phyloP scores from a whole-genome alignment of 2,797 vertebrate genomes.

The Ateles fusciceps region DNA sequence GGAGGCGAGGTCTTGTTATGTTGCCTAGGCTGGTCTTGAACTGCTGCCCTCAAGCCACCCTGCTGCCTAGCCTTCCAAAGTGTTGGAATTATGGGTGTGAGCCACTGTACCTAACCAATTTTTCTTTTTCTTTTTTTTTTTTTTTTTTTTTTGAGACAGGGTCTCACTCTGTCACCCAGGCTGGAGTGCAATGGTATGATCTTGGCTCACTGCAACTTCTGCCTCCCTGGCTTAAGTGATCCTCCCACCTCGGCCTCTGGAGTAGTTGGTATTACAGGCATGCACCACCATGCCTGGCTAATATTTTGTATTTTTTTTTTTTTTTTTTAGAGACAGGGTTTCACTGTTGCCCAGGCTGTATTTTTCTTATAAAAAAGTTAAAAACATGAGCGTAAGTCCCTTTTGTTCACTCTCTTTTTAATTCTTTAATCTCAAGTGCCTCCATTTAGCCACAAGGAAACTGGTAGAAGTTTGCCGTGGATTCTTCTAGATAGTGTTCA shows the following conservation, averaged over 20 bases:
- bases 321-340: not conserved
- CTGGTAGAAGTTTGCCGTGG: not conserved
- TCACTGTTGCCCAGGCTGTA: not conserved
- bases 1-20: not conserved
- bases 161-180: not conserved
- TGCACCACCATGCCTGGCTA: not conserved
- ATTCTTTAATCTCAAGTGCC: not conserved
- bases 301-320: not conserved
- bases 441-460: not conserved
- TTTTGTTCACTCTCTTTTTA: conserved; percentile 31
- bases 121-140: not conserved
- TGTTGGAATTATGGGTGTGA: not conserved
- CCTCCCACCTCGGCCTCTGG: not conserved
- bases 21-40: not conserved
- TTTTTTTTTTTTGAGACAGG: not conserved
- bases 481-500: not conserved
- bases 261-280: not conserved
- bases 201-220: not conserved
- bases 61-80: not conserved
- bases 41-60: not conserved
- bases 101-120: not conserved
- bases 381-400: not conserved
- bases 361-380: conserved; percentile 38
- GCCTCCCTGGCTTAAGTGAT: not conserved
- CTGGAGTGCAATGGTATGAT: not conserved